Base-by-base conservation (phyloP, 2,888 invertebrate species). In the Ramazzottius varieornatus region DNA sequence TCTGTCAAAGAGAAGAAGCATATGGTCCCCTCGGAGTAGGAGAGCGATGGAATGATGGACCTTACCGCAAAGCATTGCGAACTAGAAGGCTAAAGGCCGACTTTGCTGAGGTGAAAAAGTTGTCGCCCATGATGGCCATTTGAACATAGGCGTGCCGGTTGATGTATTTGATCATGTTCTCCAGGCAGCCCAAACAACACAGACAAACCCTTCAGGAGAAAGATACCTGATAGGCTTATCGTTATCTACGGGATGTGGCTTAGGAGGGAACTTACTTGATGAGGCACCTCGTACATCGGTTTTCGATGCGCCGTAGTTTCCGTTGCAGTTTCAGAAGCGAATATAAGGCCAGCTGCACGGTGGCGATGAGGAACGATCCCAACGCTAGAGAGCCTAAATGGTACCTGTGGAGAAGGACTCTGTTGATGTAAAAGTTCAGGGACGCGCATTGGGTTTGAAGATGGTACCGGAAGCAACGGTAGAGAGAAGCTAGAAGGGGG, bases 1-100 rank as follows among this genome's bases (percentile, higher is more conserved):
- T 66, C 79, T 73, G 68, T 54, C 71, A 70, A 33, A 46, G n/a
- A 29, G 63, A 66, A 46, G 8, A 33, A 32, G 13, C 4, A n/a
- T n/a, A n/a, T n/a, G n/a, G n/a, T n/a, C n/a, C n/a, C n/a, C n/a
- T n/a, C n/a, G n/a, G n/a, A n/a, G n/a, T n/a, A n/a, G n/a, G n/a
- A n/a, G n/a, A n/a, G n/a, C n/a, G n/a, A n/a, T n/a, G n/a, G n/a
- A n/a, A n/a, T n/a, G n/a, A n/a, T n/a, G n/a, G n/a, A n/a, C n/a
- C 64, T n/a, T 64, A 65, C 65, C 65, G 33, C 24, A 65, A 20
- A 63, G 46, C 46, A 29, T 65, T 65, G 16, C 65, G 13, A 8
- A 65, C 24, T 29, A 65, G 32, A 8, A 65, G 32, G n/a, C 20
- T 46, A 32, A 65, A 65, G n/a, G 65, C 65, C 8, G 63, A 8